Base-by-base conservation (phyloP, 1,140 invertebrate genomes). In the Spodoptera frugiperda region DNA sequence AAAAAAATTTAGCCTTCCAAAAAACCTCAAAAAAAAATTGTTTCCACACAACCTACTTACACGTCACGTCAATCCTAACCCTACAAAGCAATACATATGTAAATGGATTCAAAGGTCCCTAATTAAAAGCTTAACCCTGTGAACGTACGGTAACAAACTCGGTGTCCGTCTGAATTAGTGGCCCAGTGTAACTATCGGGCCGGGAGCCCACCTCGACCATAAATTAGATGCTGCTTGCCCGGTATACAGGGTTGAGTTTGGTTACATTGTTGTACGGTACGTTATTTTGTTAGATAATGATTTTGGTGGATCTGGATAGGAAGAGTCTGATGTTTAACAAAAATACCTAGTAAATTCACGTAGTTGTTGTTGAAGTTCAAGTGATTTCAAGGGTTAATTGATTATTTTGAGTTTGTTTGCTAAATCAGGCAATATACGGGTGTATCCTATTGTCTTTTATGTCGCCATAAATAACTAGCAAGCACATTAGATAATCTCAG, bases 221-320 rank as follows among this genome's bases (percentile, higher is more conserved):
- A 92, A 93, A 93, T 93, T 93, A 92, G 89, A 87, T 83, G 85
- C 85, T 89, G 87, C 87, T 91, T 91, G 83, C 85, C 78, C 84
- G 80, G 72, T 88, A 91, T 87, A 88, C 86, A 25, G 87, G 85
- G 87, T 88, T 84, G 76, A 55, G 72, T 57, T 30, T 59, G 86
- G 83, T 68, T 82, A 80, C 90, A 87, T 78, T 91, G 78, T 81
- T 3, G 5, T 6, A 79, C 78, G 79, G 48, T 21, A 81, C 12
- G n/a, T 39, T 59, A n/a, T 21, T 21, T 46, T 14, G n/a, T n/a
- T 17, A 17, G 10, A 57, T n/a, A n/a, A n/a, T n/a, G n/a, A n/a
- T n/a, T n/a, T n/a, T n/a, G n/a, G n/a, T n/a, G n/a, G n/a, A n/a
- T n/a, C n/a, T n/a, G n/a, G n/a, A n/a, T n/a, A n/a, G n/a, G n/a